Evolutionary conservation across 1,140 invertebrate genomes (phyloP).

Genomic region (Pachyrhynchus sulphureomaculatus): DNA sequence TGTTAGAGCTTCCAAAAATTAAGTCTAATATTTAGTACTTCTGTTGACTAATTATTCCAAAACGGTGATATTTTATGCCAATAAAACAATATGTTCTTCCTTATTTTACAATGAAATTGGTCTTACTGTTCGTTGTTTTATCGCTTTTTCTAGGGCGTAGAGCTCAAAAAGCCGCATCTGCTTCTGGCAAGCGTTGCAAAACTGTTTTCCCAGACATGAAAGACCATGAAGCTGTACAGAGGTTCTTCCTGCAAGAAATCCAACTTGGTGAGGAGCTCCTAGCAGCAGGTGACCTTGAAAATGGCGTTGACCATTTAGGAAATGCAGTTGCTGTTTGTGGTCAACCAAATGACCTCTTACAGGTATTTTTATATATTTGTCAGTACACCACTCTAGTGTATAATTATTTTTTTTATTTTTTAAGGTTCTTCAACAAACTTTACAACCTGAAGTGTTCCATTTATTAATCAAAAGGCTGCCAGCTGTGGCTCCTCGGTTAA

Average conservation of each 20-base stretch:
- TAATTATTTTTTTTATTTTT: no score
- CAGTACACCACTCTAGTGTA: no score
- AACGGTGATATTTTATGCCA: no score
- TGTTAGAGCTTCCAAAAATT: no score
- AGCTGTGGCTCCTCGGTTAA: conserved; percentile 52
- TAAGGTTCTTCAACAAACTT: conserved; percentile 67
- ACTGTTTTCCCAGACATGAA: conserved; percentile 79
- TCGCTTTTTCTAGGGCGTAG: conserved; percentile 56
- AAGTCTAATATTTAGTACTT: no score
- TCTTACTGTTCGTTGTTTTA: no score
- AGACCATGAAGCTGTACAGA: conserved; percentile 90
- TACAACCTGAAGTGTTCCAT: conserved; percentile 90
- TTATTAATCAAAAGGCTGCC: conserved; percentile 83
- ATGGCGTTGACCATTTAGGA: conserved; percentile 90
- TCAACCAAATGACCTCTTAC: conserved; percentile 87
- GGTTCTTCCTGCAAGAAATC: conserved; percentile 87
- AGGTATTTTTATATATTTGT: no score
- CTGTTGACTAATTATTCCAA: no score
- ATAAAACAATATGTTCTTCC: no score
- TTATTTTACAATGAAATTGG: no score
- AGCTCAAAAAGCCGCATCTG: conserved; percentile 56
- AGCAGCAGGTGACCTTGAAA: conserved; percentile 80
- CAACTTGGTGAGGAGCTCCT: conserved; percentile 90
- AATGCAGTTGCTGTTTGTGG: conserved; percentile 96
- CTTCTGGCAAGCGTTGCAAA: conserved; percentile 44